Evolutionary conservation across 2,888 invertebrate genomes (phyloP).

Genomic region (Doris montereyensis): DNA sequence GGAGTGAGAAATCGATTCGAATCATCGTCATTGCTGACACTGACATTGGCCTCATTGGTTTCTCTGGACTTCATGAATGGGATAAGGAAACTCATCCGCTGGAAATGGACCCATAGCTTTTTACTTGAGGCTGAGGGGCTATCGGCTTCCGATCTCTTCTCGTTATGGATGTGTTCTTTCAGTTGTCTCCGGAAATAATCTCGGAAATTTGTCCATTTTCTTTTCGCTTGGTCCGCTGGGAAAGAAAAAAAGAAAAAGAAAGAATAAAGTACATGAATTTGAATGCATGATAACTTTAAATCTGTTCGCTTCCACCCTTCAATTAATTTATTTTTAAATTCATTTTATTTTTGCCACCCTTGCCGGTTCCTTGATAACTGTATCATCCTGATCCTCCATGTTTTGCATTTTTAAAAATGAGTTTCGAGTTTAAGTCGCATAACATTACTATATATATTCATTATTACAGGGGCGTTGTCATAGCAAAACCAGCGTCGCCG

Average conservation of each 20-base stretch:
- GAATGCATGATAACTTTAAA: too few relatives aligned
- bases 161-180: not conserved
- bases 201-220: not conserved
- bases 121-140: not conserved
- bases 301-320: too few relatives aligned
- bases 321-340: too few relatives aligned
- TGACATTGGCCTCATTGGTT: not conserved
- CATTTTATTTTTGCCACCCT: too few relatives aligned
- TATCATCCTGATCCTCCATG: too few relatives aligned
- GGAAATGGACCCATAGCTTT: not conserved
- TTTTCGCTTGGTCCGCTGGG: not conserved
- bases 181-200: not conserved
- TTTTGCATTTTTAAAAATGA: too few relatives aligned
- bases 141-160: not conserved
- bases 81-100: not conserved
- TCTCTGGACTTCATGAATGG: not conserved
- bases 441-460: too few relatives aligned
- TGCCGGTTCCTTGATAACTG: too few relatives aligned
- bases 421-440: too few relatives aligned
- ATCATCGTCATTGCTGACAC: not conserved
- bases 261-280: too few relatives aligned
- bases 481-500: too few relatives aligned
- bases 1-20: not conserved
- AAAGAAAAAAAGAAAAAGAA: not conserved
- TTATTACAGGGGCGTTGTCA: too few relatives aligned